Evolutionary conservation across 2,888 invertebrate genomes (phyloP), one percentile per base, ranked within the genome.

Genomic region (Sipha maydis): DNA sequence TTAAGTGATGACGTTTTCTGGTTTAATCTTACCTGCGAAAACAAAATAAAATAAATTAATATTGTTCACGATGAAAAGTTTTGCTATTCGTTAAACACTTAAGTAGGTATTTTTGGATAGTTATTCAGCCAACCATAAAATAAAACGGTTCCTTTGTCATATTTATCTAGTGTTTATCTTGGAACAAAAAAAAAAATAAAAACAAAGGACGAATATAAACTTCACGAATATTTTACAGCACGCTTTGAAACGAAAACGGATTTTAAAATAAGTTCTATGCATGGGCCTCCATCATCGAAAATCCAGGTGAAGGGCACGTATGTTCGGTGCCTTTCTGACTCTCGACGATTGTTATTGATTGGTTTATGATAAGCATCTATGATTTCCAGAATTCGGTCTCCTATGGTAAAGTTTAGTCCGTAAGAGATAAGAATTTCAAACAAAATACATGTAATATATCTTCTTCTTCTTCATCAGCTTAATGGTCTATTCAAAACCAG

Each of bases 31-130:
- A 80, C 80, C 67, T 67, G 67, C 19, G n/a, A 67, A 67, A 67
- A 80, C 0, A 80, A 80, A 80, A 67, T 4, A 79, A 61, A 25
- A 67, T 9, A n/a, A 67, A 61, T 61, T 79, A 31, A 79, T 69
- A 28, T 69, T n/a, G n/a, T 69, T 28, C 11, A 25, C 7, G 56
- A 80, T 38, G 34, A 79, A 31, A 34, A 61, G 56, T 80, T 61
- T 34, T 80, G 19, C 25, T 67, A 21, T 79, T 79, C 61, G 61
- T 61, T 69, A 69, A n/a, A 25, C 28, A 3, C 14, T 28, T 28
- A n/a, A 69, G 69, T 69, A 69, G 28, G 28, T 69, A 69, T 25
- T 69, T 69, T 69, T n/a, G 69, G 28, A 28, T 9, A 11, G 25
- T 4, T 25, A 28, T 19, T 67, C 9, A 41, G 9, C 1, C 19